Evolutionary conservation across 2,888 invertebrate genomes (phyloP).

Genomic region (Leucophenga montana): DNA sequence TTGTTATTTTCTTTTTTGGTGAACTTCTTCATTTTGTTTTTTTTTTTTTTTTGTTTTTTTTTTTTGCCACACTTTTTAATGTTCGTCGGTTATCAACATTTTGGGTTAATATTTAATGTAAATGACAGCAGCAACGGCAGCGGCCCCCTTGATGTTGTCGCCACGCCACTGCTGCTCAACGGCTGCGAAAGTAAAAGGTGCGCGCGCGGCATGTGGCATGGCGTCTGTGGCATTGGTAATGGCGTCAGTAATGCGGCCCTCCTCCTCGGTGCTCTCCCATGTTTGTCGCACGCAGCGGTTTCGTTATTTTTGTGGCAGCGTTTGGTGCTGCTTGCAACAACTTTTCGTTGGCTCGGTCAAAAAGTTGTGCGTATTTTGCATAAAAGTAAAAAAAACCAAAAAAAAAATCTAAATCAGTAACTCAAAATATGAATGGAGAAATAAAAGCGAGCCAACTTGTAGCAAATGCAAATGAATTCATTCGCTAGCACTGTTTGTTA

Average conservation of each 20-base stretch:
- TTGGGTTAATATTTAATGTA: conserved; percentile 67
- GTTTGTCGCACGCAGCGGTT: background rate
- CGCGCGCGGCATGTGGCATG: background rate
- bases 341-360: conserved; percentile 9
- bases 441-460: conserved; percentile 4
- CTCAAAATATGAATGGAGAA: background rate
- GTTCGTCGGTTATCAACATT: conserved; percentile 55
- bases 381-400: conserved; percentile 6
- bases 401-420: background rate
- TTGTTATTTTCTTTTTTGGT: conserved; percentile 45
- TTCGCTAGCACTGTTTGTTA: too few relatives aligned
- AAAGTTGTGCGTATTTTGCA: conserved; percentile 25
- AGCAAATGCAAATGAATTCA: conserved; percentile 19
- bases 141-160: conserved; percentile 41
- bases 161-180: conserved; percentile 48
- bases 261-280: conserved; percentile 22
- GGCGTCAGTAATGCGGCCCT: background rate
- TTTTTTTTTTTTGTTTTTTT: conserved; percentile 3
- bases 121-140: conserved; percentile 44
- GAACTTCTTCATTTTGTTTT: conserved; percentile 35
- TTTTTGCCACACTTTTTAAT: conserved; percentile 46
- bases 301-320: conserved; percentile 24
- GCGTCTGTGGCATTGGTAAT: conserved; percentile 27
- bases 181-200: conserved; percentile 8
- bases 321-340: background rate